Conservation (phyloP, 2,113 vertebrate species). For the Protomyctophum bolini region DNA sequence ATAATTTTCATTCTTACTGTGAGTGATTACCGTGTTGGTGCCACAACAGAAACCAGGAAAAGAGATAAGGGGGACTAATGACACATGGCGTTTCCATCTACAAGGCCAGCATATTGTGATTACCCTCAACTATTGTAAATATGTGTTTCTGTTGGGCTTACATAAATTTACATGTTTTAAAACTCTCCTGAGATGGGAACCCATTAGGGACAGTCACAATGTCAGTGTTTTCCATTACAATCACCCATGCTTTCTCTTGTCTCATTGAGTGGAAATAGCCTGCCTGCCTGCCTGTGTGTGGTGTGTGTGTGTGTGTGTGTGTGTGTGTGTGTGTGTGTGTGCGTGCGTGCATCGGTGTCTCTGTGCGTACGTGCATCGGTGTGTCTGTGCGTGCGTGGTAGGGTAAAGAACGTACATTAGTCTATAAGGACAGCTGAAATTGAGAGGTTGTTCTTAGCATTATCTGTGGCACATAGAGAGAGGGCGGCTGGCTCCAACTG, state of each 20-base stretch:
- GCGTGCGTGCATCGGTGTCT: too few relatives aligned
- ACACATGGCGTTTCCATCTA: slow-evolving; percentile 85
- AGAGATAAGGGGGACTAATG: slow-evolving; percentile 85
- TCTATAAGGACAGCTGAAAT: slow-evolving; percentile 66
- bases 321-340: too few relatives aligned
- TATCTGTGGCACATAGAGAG: slow-evolving; percentile 72
- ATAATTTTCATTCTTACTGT: slow-evolving; percentile 80
- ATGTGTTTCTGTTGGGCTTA: slow-evolving; percentile 78
- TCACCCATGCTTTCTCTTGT: slow-evolving; percentile 38
- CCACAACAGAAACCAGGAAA: slow-evolving; percentile 78
- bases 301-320: too few relatives aligned
- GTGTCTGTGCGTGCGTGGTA: slow-evolving; percentile 8
- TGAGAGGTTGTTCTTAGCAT: slow-evolving; percentile 75
- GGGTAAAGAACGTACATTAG: slow-evolving; percentile 62
- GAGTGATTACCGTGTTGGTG: slow-evolving; percentile 81
- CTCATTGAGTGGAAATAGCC: slow-evolving; percentile 60
- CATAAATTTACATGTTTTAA: slow-evolving; percentile 76
- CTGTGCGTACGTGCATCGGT: background rate
- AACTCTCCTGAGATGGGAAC: slow-evolving; percentile 65
- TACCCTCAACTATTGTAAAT: slow-evolving; percentile 81
- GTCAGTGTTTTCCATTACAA: slow-evolving; percentile 65
- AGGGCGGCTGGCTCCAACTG: slow-evolving; percentile 65
- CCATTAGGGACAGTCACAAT: slow-evolving; percentile 65
- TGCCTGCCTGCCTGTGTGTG: slow-evolving; percentile 9
- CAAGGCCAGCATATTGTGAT: slow-evolving; percentile 83